Percentiles rank a stretch among this genome's conserved stretches.
Evolutionary conservation across 2,113 vertebrate genomes (phyloP).

Genomic region (Ochotona curzoniae): DNA sequence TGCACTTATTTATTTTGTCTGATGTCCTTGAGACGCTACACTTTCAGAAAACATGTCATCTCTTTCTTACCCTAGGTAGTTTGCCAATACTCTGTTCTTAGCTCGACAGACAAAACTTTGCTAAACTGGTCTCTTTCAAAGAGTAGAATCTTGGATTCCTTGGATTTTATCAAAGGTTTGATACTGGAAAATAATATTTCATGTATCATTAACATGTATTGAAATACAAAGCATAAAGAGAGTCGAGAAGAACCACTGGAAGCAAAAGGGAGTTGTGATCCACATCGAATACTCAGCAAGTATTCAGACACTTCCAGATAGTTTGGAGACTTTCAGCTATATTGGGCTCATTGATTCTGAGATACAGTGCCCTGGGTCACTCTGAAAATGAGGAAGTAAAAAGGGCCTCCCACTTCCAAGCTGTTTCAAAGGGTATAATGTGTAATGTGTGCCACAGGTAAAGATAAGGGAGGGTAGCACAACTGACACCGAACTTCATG

Average conservation of each 20-base stretch:
- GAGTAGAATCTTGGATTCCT: neutral
- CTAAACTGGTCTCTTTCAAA: neutral
- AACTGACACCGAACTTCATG: neutral
- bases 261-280: neutral
- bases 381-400: neutral
- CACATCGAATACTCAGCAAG: neutral
- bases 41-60: neutral
- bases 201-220: neutral
- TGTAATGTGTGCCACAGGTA: neutral
- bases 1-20: neutral
- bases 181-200: neutral
- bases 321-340: neutral
- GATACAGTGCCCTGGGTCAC: neutral
- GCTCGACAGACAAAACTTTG: neutral
- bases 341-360: neutral
- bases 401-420: neutral
- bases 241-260: neutral
- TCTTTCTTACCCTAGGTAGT: neutral
- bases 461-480: neutral
- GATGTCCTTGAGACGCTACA: neutral
- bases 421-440: neutral
- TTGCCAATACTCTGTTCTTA: neutral
- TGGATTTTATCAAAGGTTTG: neutral
- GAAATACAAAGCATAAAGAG: neutral
- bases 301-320: neutral